Evolutionary conservation across 1,140 invertebrate species (phyloP), one percentile per base, ranked within the genome.

Genomic region (Scaptomyza pallida): DNA sequence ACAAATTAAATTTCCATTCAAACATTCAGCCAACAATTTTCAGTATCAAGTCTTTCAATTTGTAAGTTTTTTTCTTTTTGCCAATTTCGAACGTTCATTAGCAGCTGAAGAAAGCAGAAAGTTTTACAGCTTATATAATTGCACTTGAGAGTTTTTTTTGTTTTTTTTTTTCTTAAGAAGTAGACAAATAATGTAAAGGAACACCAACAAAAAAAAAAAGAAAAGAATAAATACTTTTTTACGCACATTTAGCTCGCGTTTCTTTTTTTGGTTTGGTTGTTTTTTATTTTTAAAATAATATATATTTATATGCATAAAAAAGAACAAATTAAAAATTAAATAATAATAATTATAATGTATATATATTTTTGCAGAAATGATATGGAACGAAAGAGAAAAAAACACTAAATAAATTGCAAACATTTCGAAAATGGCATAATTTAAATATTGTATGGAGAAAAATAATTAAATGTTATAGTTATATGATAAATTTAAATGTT

Each of bases 401-500:
- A 83, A 78, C 72, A 40, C 74, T 62, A 81, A 74, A 69, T 73
- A 81, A 74, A 69, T 73, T 74, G 63, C 78, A 81, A 71, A 86
- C 78, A 81, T 67, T 74, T 85, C 68, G 50, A 70, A 85, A 74
- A 79, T 74, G 64, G 50, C 65, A 44, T 75, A 68, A 68, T 83
- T 71, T 60, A 85, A 76, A 73, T 75, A 64, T 64, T 41, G n/a
- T 80, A 80, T 75, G 48, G 75, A 83, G 80, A 78, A 71, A 88
- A 77, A 88, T 86, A 81, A 74, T 86, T 86, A 68, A 72, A 61
- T 72, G 52, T 48, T 65, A 81, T 78, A 81, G 54, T 81, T 86
- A 77, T 75, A 88, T 60, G 62, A 88, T 86, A 73, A 88, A 71
- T 88, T 86, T 85, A 73, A 78, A 81, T 81, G 75, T 79, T 86